Conservation (phyloP, 2,113 vertebrate genomes). For the Carassius carassius region DNA sequence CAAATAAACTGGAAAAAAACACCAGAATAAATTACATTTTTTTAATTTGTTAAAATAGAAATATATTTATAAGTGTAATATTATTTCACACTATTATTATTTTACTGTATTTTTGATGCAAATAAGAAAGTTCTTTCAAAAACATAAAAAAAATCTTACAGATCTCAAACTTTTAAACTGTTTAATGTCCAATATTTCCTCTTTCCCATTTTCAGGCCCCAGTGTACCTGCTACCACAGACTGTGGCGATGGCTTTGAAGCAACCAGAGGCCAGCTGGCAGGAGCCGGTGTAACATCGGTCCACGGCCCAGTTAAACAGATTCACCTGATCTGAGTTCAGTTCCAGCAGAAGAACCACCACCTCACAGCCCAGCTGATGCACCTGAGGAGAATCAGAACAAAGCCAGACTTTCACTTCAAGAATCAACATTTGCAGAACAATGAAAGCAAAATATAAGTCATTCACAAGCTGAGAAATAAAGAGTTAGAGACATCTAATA, state of each 20-base stretch:
- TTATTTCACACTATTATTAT: too few relatives aligned
- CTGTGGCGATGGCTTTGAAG: constrained; percentile 97
- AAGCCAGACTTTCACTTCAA: constrained; percentile 1
- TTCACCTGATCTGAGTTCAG: constrained; percentile 96
- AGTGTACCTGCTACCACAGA: constrained; percentile 92
- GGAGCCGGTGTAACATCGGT: constrained; percentile 95
- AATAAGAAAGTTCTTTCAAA: neutral
- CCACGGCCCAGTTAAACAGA: constrained; percentile 98
- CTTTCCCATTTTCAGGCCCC: neutral
- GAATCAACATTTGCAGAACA: neutral
- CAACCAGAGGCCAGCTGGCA: constrained; percentile 95
- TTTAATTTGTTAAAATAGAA: neutral
- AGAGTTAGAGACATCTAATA: neutral
- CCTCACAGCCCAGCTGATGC: constrained; percentile 95
- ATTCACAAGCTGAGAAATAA: neutral
- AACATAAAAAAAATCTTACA: neutral
- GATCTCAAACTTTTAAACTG: neutral
- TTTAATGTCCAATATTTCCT: neutral
- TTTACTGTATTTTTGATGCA: neutral
- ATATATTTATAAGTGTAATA: too few relatives aligned
- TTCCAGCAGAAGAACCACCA: constrained; percentile 92
- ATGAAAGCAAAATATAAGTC: neutral
- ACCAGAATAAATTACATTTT: neutral
- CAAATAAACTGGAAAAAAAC: too few relatives aligned
- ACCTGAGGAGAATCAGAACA: constrained; percentile 74